A percentile compares a stretch with the other conserved stretches of the same genome.
Conservation (phyloP, 1,140 invertebrate genomes). For the Heliothis subflexa region DNA sequence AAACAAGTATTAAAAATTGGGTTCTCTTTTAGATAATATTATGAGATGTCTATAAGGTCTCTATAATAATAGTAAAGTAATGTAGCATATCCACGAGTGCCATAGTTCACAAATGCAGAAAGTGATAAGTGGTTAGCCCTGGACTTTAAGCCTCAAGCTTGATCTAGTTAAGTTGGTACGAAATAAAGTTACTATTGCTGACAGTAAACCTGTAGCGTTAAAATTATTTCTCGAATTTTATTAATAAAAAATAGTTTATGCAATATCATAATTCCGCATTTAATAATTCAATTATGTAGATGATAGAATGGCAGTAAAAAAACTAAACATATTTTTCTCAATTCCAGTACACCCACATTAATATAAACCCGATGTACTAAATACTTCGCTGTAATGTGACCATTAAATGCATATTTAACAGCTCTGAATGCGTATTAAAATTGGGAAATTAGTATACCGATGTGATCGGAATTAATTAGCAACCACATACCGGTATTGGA, state of each 20-base stretch:
- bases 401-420: conserved; percentile 47
- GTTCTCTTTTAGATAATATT: too few species aligned
- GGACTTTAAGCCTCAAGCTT: background rate
- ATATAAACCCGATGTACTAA: conserved; percentile 8
- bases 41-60: background rate
- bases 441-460: conserved; percentile 44
- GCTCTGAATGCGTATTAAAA: conserved; percentile 34
- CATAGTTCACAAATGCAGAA: background rate
- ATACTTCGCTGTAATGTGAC: conserved; percentile 24
- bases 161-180: conserved; percentile 14
- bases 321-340: background rate
- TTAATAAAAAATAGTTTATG: too few species aligned
- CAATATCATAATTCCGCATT: too few species aligned
- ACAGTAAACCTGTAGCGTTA: too few species aligned
- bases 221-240: too few species aligned
- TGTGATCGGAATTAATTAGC: conserved; percentile 51
- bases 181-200: too few species aligned
- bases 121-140: conserved; percentile 19
- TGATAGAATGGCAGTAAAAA: too few species aligned
- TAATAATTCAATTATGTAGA: too few species aligned
- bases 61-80: background rate
- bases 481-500: conserved; percentile 36
- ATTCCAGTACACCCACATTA: background rate
- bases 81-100: background rate
- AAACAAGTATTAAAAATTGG: background rate